Evolutionary conservation across 2,888 invertebrate species (phyloP).

Genomic region (Margaritifera margaritifera): DNA sequence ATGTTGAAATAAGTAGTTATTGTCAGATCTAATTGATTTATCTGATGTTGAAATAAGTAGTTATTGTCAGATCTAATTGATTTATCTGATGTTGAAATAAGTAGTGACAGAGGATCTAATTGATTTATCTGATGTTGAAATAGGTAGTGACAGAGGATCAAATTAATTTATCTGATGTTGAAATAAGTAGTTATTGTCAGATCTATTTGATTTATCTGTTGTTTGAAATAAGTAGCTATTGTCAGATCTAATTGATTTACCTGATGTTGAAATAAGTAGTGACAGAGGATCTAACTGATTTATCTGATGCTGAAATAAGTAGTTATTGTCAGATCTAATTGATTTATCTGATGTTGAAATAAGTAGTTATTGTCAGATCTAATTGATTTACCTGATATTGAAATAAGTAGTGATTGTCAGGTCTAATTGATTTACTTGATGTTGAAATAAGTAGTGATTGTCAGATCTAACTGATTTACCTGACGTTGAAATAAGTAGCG

Average conservation of each 20-base stretch:
- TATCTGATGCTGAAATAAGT: conserved; percentile 43
- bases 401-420: conserved; percentile 44
- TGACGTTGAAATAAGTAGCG: conserved; percentile 22
- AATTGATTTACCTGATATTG: conserved; percentile 55
- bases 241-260: conserved; percentile 59
- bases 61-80: conserved; percentile 58
- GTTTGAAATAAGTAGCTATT: conserved; percentile 31
- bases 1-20: conserved; percentile 31
- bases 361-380: conserved; percentile 51
- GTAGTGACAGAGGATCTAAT: conserved; percentile 51
- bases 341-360: conserved; percentile 49
- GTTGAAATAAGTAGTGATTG: conserved; percentile 37
- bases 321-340: conserved; percentile 59
- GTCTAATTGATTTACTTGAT: conserved; percentile 60
- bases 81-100: conserved; percentile 47
- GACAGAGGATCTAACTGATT: conserved; percentile 56
- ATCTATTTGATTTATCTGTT: conserved; percentile 60
- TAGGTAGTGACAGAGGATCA: conserved; percentile 38
- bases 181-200: conserved; percentile 44
- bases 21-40: conserved; percentile 57
- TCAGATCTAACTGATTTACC: conserved; percentile 60
- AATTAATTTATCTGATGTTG: conserved; percentile 55
- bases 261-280: conserved; percentile 32
- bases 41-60: conserved; percentile 36
- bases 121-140: conserved; percentile 52